These are phyloP conservation scores for Microtus oregoni DNA, from an alignment of 2,113 vertebrate genomes.

Conservation along the genomic window DNA sequence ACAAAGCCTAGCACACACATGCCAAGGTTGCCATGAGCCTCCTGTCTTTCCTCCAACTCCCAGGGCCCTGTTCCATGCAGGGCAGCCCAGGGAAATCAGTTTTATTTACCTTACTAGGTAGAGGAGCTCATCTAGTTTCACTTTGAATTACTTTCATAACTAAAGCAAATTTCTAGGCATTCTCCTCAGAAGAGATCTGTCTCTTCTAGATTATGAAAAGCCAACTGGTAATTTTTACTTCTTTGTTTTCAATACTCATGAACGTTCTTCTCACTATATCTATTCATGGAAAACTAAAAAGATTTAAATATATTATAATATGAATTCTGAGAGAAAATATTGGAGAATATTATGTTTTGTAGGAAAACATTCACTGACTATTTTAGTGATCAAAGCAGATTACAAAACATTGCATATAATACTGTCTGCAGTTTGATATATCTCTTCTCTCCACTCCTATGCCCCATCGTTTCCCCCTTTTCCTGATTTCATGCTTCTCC, in stretches of 20 bases:
- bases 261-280: not conserved
- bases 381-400: not conserved
- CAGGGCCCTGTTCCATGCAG: no score
- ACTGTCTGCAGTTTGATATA: not conserved
- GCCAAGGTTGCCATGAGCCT: not conserved
- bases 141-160: not conserved
- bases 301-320: not conserved
- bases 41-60: no score
- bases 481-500: not conserved
- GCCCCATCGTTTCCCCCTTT: accelerated
- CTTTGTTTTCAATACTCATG: not conserved
- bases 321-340: not conserved
- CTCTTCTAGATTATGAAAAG: not conserved
- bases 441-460: not conserved
- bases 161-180: not conserved
- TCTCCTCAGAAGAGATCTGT: not conserved
- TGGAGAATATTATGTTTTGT: not conserved
- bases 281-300: not conserved
- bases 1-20: accelerated
- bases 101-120: not conserved
- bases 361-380: not conserved
- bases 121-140: not conserved
- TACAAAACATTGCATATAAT: not conserved
- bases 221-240: not conserved
- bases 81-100: not conserved